Percentiles rank a stretch among this genome's conserved stretches.
phyloP scores from a whole-genome alignment of 2,888 invertebrate genomes.

The Prionchulus punctatus region DNA sequence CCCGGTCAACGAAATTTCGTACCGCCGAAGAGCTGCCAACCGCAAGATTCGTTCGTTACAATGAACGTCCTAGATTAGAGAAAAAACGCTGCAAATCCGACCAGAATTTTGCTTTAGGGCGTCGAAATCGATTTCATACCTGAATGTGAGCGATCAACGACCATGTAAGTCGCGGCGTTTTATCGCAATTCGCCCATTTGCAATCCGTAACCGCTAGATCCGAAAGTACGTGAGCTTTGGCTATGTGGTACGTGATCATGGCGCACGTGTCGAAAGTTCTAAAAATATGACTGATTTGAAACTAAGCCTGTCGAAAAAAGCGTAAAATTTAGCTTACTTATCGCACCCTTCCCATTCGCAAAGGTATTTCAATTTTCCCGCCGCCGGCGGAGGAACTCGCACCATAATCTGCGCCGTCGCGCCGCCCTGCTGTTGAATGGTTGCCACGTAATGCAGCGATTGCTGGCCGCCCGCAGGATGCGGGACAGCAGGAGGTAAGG shows the following conservation, averaged over 20 bases:
- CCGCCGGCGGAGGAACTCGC: no score
- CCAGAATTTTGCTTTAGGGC: background rate
- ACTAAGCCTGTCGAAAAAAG: no score
- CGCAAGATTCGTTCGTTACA: constrained; percentile 57
- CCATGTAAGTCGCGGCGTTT: constrained; percentile 69
- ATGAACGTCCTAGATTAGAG: constrained; percentile 71
- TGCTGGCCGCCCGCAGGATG: no score
- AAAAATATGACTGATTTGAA: no score
- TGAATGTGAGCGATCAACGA: constrained; percentile 86
- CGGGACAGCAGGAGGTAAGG: background rate
- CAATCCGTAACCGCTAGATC: constrained; percentile 54
- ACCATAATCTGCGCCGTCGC: no score
- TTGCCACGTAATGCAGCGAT: no score
- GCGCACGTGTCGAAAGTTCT: constrained; percentile 34
- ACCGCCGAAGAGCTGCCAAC: constrained; percentile 50
- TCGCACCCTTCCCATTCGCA: constrained; percentile 89
- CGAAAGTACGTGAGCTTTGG: constrained; percentile 59
- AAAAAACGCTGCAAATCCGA: background rate
- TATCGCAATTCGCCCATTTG: constrained; percentile 54
- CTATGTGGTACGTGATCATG: constrained; percentile 65
- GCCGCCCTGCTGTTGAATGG: no score
- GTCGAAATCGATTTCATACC: no score
- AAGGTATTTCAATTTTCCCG: constrained; percentile 42
- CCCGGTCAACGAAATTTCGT: constrained; percentile 42
- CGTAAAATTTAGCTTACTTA: constrained; percentile 41